Evolutionary conservation across 1,140 invertebrate species (phyloP).

Genomic region (Babylonia areolata): DNA sequence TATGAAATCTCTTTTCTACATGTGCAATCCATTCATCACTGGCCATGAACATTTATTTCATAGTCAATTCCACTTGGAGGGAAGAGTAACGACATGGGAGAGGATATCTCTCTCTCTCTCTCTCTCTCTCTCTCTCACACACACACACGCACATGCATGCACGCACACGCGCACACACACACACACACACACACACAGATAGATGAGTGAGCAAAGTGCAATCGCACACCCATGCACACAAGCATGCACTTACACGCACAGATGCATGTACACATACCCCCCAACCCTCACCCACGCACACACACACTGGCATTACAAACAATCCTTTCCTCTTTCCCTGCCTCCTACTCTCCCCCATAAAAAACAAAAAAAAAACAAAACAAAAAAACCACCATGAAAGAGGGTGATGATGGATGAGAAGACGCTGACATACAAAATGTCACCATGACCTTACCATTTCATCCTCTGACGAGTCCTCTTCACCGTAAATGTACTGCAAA

Average conservation of each 20-base stretch:
- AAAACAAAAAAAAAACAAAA: too few relatives aligned
- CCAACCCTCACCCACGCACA: background rate
- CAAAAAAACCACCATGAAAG: too few relatives aligned
- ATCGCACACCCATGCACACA: background rate
- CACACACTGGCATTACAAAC: constrained; percentile 15
- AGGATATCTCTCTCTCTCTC: too few relatives aligned
- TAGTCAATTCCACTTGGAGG: too few relatives aligned
- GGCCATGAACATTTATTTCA: too few relatives aligned
- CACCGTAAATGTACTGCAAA: constrained; percentile 32
- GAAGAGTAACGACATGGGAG: too few relatives aligned
- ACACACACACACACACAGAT: background rate
- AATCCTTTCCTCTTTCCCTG: background rate
- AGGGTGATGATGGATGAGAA: too few relatives aligned
- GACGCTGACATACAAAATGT: background rate
- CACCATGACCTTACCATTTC: constrained; percentile 29
- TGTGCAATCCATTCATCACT: too few relatives aligned
- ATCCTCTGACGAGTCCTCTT: constrained; percentile 34
- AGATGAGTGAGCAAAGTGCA: background rate
- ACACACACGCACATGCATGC: background rate
- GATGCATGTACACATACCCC: background rate
- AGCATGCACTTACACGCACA: background rate
- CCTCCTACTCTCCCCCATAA: too few relatives aligned
- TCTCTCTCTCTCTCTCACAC: too few relatives aligned
- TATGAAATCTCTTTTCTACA: too few relatives aligned
- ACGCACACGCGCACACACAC: background rate